Base-by-base conservation (phyloP, 1,140 invertebrate species). In the Aradophagus sp. region DNA sequence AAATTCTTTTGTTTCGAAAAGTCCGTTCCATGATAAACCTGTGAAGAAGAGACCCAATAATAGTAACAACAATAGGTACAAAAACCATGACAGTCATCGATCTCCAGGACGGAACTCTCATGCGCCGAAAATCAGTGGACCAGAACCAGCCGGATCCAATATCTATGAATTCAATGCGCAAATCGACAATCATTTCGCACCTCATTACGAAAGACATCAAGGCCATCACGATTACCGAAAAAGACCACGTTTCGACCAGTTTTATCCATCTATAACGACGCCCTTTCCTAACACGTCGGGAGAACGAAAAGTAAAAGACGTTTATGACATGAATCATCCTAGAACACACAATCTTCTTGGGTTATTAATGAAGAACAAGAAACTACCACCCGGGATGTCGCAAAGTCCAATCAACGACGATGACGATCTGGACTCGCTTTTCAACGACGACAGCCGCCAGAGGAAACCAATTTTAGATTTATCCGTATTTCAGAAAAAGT, bases 361-460 rank as follows among this genome's bases (percentile, higher is more conserved):
- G 2, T 27, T 84, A 1, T 20, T 85, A n/a, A 84, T 85, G 84
- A 86, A 86, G 26, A 84, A 81, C 45, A 83, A 80, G 13, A 79
- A 81, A 16, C 23, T 86, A 1, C 83, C 84, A 0, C n/a, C 17
- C 2, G 74, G 79, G 1, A 48, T 10, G 0, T 1, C 63, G 1
- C 58, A 66, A 13, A 78, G 42, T 14, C 72, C 75, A 12, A 74
- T 61, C 13, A 62, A 32, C 0, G 55, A 82, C 11, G 73, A 44
- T 6, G 68, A 71, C 17, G 20, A 79, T 1, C 7, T 76, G 5
- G 59, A 61, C 2, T 38, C 77, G 26, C 73, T 75, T 17, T 70
- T 77, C 14, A 74, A 82, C 2, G 65, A 75, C 0, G 77, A 78
- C 4, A 76, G 66, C 42, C 55, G 29, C 14, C 58, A 35, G n/a